Percentiles rank a stretch among this genome's conserved stretches.
These are phyloP conservation scores for Gymnocephalus cernua DNA, from an alignment of 2,113 vertebrate genomes.

Conservation along the genomic window DNA sequence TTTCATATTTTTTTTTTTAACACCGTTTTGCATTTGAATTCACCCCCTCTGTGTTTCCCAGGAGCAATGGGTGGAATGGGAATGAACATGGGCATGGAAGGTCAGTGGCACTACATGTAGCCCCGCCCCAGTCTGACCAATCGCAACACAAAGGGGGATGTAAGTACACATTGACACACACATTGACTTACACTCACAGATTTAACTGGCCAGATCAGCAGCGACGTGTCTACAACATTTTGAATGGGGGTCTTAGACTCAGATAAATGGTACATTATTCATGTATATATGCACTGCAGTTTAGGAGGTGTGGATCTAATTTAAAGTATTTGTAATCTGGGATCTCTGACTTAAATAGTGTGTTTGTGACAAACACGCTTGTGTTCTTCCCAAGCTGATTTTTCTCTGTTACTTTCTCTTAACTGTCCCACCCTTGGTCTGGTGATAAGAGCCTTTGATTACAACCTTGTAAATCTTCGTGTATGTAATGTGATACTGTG, in stretches of 20 bases:
- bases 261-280: not conserved
- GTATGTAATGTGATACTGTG: constrained; percentile 59
- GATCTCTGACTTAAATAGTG: not conserved
- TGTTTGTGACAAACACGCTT: constrained; percentile 28
- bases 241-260: not conserved
- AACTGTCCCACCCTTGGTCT: constrained; percentile 48
- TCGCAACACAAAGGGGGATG: constrained; percentile 96
- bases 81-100: constrained; percentile 99
- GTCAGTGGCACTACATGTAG: constrained; percentile 99
- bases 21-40: not conserved
- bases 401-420: constrained; percentile 38
- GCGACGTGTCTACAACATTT: not conserved
- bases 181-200: constrained; percentile 67
- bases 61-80: constrained; percentile 99
- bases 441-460: constrained; percentile 80
- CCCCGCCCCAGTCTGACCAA: constrained; percentile 93
- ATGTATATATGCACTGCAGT: not conserved
- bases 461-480: constrained; percentile 65
- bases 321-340: not conserved
- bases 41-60: constrained; percentile 69
- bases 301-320: not conserved
- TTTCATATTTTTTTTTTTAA: accelerated
- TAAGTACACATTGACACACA: constrained; percentile 89
- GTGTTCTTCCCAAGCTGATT: constrained; percentile 38
- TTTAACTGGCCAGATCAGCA: not conserved